A percentile compares a stretch with the other conserved stretches of the same genome.
These are phyloP conservation scores for Poecilia wingei DNA, from an alignment of 2,797 vertebrate genomes.

Conservation along the genomic window DNA sequence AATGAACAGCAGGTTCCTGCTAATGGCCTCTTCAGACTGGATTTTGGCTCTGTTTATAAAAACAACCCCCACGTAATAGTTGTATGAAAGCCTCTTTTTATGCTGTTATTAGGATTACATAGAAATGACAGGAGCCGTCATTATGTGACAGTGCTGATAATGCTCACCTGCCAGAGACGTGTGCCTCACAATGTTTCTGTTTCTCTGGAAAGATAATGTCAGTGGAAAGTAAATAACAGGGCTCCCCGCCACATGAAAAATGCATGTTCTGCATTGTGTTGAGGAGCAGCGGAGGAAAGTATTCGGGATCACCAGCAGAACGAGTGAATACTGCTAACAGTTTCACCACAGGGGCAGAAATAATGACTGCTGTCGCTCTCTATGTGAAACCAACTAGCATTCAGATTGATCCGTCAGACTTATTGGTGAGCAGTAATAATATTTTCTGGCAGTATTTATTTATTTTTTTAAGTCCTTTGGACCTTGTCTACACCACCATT, in stretches of 20 bases:
- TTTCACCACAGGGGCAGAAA: neutral
- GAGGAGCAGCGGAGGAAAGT: neutral
- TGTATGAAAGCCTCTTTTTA: neutral
- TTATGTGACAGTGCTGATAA: neutral
- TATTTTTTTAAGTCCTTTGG: neutral
- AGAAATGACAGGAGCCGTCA: neutral
- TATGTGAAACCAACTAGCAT: neutral
- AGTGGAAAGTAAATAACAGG: conserved; percentile 3
- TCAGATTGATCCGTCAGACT: neutral
- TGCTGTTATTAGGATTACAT: neutral
- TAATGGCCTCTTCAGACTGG: conserved; percentile 24
- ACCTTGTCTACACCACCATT: neutral
- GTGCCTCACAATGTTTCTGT: neutral
- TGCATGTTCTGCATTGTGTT: neutral
- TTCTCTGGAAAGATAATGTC: neutral
- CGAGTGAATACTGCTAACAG: neutral
- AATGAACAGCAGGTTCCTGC: conserved; percentile 10
- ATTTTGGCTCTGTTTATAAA: neutral
- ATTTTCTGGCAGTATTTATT: neutral
- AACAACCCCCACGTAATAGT: neutral
- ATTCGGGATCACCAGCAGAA: neutral
- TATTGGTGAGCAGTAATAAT: conserved; percentile 1
- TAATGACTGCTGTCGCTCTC: neutral
- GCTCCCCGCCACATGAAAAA: neutral
- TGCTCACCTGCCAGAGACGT: neutral